Percentiles rank a stretch among this genome's conserved stretches.
Evolutionary conservation across 2,888 invertebrate species (phyloP).

Genomic region (Drosophila pegasa): DNA sequence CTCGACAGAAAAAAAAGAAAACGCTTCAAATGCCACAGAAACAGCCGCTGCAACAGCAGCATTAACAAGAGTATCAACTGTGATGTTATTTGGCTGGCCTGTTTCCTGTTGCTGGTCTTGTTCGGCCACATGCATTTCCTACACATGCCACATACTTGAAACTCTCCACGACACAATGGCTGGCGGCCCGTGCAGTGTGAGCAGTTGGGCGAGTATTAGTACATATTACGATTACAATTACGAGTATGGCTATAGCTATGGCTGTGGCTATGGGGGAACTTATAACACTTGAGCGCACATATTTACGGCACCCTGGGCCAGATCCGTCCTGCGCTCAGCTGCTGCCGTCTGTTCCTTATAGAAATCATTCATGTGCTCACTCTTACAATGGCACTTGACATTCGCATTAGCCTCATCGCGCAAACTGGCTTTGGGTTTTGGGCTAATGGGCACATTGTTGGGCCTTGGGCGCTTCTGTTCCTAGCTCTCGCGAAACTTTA

Average conservation of each 20-base stretch:
- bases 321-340: neutral
- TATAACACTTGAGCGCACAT: constrained; percentile 64
- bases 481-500: constrained; percentile 14
- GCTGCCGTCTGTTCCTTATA: constrained; percentile 6
- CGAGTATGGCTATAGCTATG: constrained; percentile 33
- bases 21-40: constrained; percentile 12
- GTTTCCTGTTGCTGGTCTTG: constrained; percentile 63
- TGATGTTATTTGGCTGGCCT: constrained; percentile 49
- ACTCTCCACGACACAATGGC: constrained; percentile 23
- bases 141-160: constrained; percentile 28
- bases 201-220: constrained; percentile 42
- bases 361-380: constrained; percentile 64
- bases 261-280: too few relatives aligned
- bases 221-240: constrained; percentile 53
- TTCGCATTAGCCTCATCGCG: constrained; percentile 49
- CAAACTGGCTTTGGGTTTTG: constrained; percentile 35
- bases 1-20: constrained; percentile 21
- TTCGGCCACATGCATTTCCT: constrained; percentile 62
- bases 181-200: constrained; percentile 17
- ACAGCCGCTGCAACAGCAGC: constrained; percentile 6
- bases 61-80: constrained; percentile 33
- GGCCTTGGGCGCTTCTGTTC: neutral
- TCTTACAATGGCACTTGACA: constrained; percentile 72
- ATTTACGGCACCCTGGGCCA: constrained; percentile 31
- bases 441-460: constrained; percentile 8